These are phyloP conservation scores for Zeuzera pyrina DNA, from an alignment of 2,888 invertebrate genomes.

Conservation along the genomic window DNA sequence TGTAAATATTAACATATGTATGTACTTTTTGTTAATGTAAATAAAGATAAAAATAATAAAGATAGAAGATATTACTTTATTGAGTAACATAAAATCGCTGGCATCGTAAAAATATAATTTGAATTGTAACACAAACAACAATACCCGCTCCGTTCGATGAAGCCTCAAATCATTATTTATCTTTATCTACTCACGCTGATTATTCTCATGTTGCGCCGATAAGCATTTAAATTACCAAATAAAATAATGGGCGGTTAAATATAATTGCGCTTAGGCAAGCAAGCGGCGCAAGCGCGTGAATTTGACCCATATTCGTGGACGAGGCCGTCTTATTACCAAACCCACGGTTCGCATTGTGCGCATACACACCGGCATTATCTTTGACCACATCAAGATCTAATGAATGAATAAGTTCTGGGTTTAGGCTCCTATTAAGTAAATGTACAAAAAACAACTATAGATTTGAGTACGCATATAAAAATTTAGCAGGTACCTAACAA, in stretches of 20 bases:
- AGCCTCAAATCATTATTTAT: not conserved
- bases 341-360: slow-evolving; percentile 26
- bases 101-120: no score
- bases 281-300: slow-evolving; percentile 40
- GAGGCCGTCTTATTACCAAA: slow-evolving; percentile 56
- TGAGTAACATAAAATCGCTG: no score
- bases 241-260: slow-evolving; percentile 52
- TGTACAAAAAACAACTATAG: no score
- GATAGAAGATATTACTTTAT: no score
- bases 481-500: no score
- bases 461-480: no score
- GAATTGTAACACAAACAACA: no score
- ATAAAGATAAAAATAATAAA: no score
- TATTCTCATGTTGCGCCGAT: slow-evolving; percentile 27
- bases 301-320: slow-evolving; percentile 46
- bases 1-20: no score
- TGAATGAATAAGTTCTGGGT: not conserved
- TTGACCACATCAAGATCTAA: slow-evolving; percentile 22
- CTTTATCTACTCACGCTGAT: not conserved
- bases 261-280: slow-evolving; percentile 55
- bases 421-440: no score
- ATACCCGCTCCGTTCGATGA: not conserved
- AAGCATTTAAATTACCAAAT: slow-evolving; percentile 46
- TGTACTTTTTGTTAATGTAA: no score
- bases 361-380: slow-evolving; percentile 23